A percentile compares a stretch with the other conserved stretches of the same genome.
Evolutionary conservation across 2,888 invertebrate genomes (phyloP).

Genomic region (Sipunculus nudus): DNA sequence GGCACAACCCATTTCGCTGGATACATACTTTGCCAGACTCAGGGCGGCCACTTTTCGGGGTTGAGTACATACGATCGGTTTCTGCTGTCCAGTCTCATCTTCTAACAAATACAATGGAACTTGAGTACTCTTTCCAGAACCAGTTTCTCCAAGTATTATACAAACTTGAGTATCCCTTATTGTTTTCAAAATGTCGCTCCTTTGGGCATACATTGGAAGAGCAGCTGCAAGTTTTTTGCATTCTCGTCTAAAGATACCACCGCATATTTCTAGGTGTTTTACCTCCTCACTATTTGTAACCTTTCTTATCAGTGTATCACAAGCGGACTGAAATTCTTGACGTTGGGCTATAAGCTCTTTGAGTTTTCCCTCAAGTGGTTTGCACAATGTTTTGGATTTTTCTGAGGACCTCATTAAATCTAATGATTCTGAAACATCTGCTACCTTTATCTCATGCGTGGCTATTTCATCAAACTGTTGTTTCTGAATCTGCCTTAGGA

Average conservation of each 20-base stretch:
- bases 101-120: slow-evolving; percentile 62
- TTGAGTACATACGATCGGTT: slow-evolving; percentile 63
- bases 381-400: too few species aligned
- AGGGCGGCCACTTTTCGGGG: slow-evolving; percentile 66
- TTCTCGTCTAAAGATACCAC: slow-evolving; percentile 46
- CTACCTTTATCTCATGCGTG: too few species aligned
- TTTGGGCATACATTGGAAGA: slow-evolving; percentile 58
- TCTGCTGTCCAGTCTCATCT: slow-evolving; percentile 44
- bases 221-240: slow-evolving; percentile 42
- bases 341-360: too few species aligned
- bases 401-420: too few species aligned
- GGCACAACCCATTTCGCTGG: slow-evolving; percentile 52
- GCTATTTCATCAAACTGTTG: too few species aligned
- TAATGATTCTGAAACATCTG: too few species aligned
- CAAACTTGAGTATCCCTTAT: slow-evolving; percentile 52
- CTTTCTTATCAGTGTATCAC: too few species aligned
- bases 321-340: too few species aligned
- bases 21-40: slow-evolving; percentile 61
- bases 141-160: slow-evolving; percentile 64
- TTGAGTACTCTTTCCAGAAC: slow-evolving; percentile 67
- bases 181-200: slow-evolving; percentile 47
- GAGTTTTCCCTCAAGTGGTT: too few species aligned
- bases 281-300: too few species aligned
- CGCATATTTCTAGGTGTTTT: slow-evolving; percentile 14
- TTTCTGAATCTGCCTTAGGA: too few species aligned